Percentiles rank a stretch among this genome's conserved stretches.
Conservation (phyloP, 2,888 invertebrate species). For the Conops quadrifasciatus region DNA sequence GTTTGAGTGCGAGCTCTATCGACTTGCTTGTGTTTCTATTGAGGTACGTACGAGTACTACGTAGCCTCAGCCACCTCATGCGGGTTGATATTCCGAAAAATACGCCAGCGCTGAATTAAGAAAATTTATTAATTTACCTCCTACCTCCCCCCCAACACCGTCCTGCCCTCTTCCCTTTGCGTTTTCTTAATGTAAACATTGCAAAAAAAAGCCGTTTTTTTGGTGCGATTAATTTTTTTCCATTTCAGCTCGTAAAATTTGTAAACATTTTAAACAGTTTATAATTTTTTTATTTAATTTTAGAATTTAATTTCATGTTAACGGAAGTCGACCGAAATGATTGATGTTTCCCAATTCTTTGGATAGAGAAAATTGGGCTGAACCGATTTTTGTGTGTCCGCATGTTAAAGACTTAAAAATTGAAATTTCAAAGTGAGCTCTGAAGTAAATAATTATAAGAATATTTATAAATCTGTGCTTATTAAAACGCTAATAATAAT, state of each 20-base stretch:
- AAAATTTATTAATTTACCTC: constrained; percentile 4
- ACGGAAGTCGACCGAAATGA: constrained; percentile 1
- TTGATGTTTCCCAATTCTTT: constrained; percentile 9
- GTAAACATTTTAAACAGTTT: not conserved
- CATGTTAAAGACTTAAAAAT: too few relatives aligned
- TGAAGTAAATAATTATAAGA: not conserved
- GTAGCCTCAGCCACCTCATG: not conserved
- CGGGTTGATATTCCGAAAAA: constrained; percentile 1
- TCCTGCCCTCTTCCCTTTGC: not conserved
- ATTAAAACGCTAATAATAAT: too few relatives aligned
- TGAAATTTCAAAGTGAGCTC: too few relatives aligned
- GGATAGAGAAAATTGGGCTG: not conserved
- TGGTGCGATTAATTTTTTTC: not conserved
- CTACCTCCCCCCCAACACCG: not conserved
- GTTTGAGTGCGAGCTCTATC: constrained; percentile 3
- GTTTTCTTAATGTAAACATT: constrained; percentile 19
- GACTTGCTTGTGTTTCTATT: not conserved
- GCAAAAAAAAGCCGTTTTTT: constrained; percentile 14
- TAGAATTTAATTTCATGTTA: not conserved
- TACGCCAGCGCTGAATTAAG: not conserved
- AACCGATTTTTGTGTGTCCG: too few relatives aligned
- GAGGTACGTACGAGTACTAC: too few relatives aligned
- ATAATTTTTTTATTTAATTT: not conserved
- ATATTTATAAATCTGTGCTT: not conserved
- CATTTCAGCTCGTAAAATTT: not conserved